phyloP scores from a whole-genome alignment of 2,113 vertebrate species.

The Chauna torquata region DNA sequence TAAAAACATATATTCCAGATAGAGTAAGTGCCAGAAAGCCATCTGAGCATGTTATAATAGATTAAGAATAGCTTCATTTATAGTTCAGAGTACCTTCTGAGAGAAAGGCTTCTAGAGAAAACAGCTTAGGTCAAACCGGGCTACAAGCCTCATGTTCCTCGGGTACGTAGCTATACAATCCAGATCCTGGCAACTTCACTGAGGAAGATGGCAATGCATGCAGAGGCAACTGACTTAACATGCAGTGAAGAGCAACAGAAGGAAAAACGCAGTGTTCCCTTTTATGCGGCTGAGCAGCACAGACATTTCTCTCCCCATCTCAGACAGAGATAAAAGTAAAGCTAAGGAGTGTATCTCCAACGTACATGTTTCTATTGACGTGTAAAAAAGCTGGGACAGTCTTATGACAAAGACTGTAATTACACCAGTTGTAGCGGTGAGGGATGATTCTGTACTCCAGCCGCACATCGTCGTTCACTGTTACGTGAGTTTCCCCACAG shows the following conservation, averaged over 20 bases:
- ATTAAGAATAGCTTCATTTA: neutral
- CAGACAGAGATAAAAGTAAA: neutral
- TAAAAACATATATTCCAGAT: neutral
- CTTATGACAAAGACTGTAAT: neutral
- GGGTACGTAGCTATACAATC: rapidly evolving
- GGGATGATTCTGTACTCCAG: no score
- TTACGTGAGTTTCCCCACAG: neutral
- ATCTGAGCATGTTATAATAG: neutral
- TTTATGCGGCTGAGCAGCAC: neutral
- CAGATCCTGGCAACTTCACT: rapidly evolving
- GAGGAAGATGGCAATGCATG: no score
- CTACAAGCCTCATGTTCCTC: neutral
- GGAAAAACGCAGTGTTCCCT: neutral
- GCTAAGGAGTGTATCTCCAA: neutral
- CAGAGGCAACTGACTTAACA: no score
- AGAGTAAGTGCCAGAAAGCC: neutral
- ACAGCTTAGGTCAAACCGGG: rapidly evolving
- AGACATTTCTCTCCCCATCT: neutral
- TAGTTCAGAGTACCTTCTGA: neutral
- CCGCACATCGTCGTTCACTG: rapidly evolving
- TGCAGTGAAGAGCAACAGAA: neutral
- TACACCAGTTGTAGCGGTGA: no score
- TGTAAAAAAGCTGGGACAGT: neutral
- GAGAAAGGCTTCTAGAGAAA: neutral
- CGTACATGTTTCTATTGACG: neutral